A percentile compares a stretch with the other conserved stretches of the same genome.
Conservation (phyloP, 2,888 invertebrate species). For the Agonopterix arenella region DNA sequence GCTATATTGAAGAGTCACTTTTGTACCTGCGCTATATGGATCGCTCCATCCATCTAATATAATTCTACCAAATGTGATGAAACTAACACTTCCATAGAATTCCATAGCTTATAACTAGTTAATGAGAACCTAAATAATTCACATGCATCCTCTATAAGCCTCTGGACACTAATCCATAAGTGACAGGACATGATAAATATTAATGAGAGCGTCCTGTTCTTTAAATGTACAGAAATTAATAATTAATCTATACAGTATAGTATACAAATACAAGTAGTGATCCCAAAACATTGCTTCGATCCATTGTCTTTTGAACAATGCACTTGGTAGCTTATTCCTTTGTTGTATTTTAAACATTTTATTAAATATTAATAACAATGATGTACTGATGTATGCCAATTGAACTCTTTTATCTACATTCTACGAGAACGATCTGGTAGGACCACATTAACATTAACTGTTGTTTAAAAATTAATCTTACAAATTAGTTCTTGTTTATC, state of each 20-base stretch:
- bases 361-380: too few relatives aligned
- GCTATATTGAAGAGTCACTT: not conserved
- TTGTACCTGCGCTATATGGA: not conserved
- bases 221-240: conserved; percentile 38
- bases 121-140: too few relatives aligned
- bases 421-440: too few relatives aligned
- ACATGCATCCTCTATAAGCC: conserved; percentile 14
- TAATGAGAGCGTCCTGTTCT: conserved; percentile 29
- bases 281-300: conserved; percentile 42
- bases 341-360: not conserved
- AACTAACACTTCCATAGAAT: too few relatives aligned
- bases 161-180: conserved; percentile 37
- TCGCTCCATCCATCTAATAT: too few relatives aligned
- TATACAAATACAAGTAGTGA: conserved; percentile 23
- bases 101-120: too few relatives aligned
- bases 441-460: too few relatives aligned
- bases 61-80: too few relatives aligned
- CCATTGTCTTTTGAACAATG: conserved; percentile 51
- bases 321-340: not conserved
- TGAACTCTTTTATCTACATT: too few relatives aligned
- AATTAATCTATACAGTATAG: conserved; percentile 27
- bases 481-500: too few relatives aligned
- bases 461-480: too few relatives aligned
- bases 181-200: conserved; percentile 34
- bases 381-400: too few relatives aligned